These are phyloP conservation scores for Sylvia atricapilla DNA, from an alignment of 2,113 vertebrate species.

Conservation along the genomic window DNA sequence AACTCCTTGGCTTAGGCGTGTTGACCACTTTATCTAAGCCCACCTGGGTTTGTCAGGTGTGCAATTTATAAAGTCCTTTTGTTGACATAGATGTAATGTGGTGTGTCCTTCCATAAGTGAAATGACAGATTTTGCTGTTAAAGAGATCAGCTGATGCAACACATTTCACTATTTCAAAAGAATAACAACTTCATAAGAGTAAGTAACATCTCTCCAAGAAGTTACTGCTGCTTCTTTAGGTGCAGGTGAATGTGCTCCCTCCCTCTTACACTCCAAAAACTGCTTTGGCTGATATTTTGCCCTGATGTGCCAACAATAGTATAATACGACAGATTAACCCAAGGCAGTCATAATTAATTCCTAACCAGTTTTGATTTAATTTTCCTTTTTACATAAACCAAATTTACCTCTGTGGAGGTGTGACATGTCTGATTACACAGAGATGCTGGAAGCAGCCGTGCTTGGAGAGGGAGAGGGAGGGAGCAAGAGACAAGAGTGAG, in stretches of 20 bases:
- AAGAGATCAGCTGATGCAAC: neutral
- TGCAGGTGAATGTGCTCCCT: neutral
- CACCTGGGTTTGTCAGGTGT: neutral
- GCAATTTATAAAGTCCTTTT: neutral
- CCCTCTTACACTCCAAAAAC: neutral
- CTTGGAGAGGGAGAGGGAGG: neutral
- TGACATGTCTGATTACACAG: conserved; percentile 68
- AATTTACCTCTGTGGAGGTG: conserved; percentile 69
- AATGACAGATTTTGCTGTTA: neutral
- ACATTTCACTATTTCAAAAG: neutral
- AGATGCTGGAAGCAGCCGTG: neutral
- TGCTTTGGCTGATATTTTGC: conserved; percentile 38
- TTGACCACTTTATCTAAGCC: neutral
- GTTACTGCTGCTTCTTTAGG: neutral
- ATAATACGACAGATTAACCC: conserved; percentile 67
- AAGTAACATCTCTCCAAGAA: neutral
- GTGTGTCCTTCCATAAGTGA: neutral
- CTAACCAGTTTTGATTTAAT: conserved; percentile 72
- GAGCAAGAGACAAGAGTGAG: neutral
- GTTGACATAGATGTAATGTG: neutral
- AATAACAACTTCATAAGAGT: neutral
- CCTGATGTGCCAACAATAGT: conserved; percentile 12
- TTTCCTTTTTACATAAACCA: conserved; percentile 71
- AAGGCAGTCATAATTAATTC: conserved; percentile 63
- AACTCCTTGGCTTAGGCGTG: neutral